phyloP scores from a whole-genome alignment of 2,113 vertebrate genomes.

The Serilophus lunatus region DNA sequence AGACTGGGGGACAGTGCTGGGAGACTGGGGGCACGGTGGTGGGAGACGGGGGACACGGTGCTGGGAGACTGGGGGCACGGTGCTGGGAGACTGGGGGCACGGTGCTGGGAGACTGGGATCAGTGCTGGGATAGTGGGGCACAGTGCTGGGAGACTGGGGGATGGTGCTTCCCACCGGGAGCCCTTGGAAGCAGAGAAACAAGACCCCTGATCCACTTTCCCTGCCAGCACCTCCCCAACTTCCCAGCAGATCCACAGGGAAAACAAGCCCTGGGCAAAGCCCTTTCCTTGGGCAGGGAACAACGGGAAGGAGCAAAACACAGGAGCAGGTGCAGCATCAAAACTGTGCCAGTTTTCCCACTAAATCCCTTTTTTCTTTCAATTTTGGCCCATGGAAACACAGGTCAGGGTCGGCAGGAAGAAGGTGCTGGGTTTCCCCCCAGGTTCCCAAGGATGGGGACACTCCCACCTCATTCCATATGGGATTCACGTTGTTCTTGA shows the following conservation, averaged over 20 bases:
- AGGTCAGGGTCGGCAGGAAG: neutral
- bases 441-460: neutral
- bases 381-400: fast-evolving
- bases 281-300: fast-evolving
- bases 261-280: fast-evolving
- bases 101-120: too few species aligned
- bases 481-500: constrained; percentile 93
- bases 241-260: fast-evolving
- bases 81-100: too few species aligned
- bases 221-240: fast-evolving
- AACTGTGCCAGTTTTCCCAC: fast-evolving
- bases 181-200: neutral
- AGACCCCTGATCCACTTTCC: fast-evolving
- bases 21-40: too few species aligned
- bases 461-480: constrained; percentile 92
- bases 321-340: neutral
- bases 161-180: neutral
- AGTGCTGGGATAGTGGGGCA: too few species aligned
- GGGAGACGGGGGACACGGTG: too few species aligned
- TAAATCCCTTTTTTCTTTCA: neutral
- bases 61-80: too few species aligned
- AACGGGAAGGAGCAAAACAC: fast-evolving
- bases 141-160: too few species aligned
- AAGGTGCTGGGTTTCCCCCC: neutral
- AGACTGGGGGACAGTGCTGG: too few species aligned